Base-by-base conservation (phyloP, 2,113 vertebrate species). In the Peromyscus leucopus region DNA sequence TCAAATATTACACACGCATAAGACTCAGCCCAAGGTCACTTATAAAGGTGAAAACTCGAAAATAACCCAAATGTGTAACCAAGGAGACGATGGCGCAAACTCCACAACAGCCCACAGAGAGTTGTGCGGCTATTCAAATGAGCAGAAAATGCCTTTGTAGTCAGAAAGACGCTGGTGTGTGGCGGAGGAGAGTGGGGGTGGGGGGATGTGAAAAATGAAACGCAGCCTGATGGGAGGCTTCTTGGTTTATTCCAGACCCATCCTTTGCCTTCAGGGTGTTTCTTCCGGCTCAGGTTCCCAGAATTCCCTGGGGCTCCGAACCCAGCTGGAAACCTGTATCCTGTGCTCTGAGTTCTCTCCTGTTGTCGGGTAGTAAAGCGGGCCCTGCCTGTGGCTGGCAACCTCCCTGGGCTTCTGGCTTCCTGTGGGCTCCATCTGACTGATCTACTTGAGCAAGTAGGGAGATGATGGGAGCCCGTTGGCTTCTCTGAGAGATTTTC, bases 31-130 rank as follows among this genome's bases (percentile, higher is more conserved):
- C 22, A 88, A 28, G 28, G 67, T 76, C 36, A 69, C 12, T 86
- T 65, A 59, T 33, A 88, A 90, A 12, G 71, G 72, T 74, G 55
- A 91, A 82, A 89, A 84, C 74, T 93, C 72, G 82, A 91, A 94
- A 87, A 78, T 72, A 82, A 94, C 71, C 33, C 59, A 55, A 69
- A 89, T 55, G 46, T 31, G 22, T 21, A 42, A 69, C 51, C 33
- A 79, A 13, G 55, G 80, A 90, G 48, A 90, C 15, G 10, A 17
- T 8, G 21, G 36, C 39, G 3, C 63, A 42, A 80, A 82, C 48
- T 24, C 21, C 59, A 51, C 4, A 26, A 7, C 22, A 61, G 9
- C 24, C 79, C 19, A 8, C 21, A 74, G 75, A 57, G 79, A 69
- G 57, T 46, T 4, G 15, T 31, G 42, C 2, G 42, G 42, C 21